Conservation (phyloP, 2,113 vertebrate species). For the Eulemur macaco region DNA sequence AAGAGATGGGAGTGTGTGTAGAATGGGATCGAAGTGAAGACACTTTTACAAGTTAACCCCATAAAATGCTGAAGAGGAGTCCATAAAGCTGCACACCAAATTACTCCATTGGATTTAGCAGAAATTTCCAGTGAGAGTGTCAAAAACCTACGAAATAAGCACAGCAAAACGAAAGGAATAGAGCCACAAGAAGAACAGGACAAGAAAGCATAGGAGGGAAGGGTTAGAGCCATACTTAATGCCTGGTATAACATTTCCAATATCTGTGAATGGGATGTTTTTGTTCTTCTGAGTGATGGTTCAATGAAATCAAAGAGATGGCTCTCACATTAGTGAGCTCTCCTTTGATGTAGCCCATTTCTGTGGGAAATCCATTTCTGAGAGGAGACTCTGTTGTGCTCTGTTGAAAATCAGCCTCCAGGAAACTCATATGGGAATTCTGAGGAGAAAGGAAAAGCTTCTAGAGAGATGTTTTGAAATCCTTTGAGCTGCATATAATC, state of each 20-base stretch:
- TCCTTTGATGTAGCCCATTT: constrained; percentile 37
- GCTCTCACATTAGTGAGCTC: not conserved
- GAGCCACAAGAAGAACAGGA: not conserved
- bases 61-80: not conserved
- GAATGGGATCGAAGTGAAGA: not conserved
- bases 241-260: not conserved
- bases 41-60: not conserved
- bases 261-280: not conserved
- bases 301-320: not conserved
- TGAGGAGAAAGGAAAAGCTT: constrained; percentile 41
- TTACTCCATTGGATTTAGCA: not conserved
- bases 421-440: constrained; percentile 57
- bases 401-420: constrained; percentile 49
- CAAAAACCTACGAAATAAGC: not conserved
- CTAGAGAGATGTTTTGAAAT: constrained; percentile 51
- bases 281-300: not conserved
- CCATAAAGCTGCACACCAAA: not conserved
- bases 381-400: not conserved
- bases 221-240: accelerated
- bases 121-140: not conserved
- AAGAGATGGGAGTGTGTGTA: not conserved
- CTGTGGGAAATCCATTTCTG: constrained; percentile 35
- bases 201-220: not conserved
- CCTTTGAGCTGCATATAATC: constrained; percentile 58
- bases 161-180: not conserved